Conservation (phyloP, 2,113 vertebrate genomes). For the Scytalopus superciliaris region DNA sequence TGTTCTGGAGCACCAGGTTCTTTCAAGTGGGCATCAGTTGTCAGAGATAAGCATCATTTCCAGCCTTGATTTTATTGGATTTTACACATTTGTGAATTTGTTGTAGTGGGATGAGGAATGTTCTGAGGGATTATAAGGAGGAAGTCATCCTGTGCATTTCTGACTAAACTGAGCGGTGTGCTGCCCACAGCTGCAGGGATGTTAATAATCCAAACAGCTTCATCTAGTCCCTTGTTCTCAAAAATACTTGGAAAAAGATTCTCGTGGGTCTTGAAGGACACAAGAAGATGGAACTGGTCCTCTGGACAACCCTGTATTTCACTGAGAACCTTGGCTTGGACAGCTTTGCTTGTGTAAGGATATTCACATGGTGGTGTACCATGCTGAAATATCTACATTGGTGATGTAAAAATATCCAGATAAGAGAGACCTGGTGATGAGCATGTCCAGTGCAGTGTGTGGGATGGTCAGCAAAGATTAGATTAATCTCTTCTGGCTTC, state of each 20-base stretch:
- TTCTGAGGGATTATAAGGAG: background rate
- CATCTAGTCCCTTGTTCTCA: background rate
- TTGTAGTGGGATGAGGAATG: background rate
- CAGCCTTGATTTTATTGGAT: background rate
- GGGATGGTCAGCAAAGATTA: background rate
- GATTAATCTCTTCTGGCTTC: background rate
- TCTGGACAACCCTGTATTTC: background rate
- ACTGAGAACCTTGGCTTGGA: background rate
- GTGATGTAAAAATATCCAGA: background rate
- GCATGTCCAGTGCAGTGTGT: background rate
- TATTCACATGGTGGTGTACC: too few species aligned
- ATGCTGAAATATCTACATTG: background rate
- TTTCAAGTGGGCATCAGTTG: background rate
- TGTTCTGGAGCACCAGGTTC: background rate
- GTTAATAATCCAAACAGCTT: background rate
- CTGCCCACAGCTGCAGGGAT: background rate
- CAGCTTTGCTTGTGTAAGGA: background rate
- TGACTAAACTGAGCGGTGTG: accelerated
- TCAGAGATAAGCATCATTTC: background rate
- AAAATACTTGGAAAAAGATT: background rate
- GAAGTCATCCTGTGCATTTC: background rate
- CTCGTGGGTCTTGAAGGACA: background rate
- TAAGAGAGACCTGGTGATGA: background rate
- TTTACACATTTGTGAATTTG: background rate
- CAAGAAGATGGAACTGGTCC: background rate